phyloP scores from a whole-genome alignment of 1,140 invertebrate genomes.

The Zaprionus africanus region DNA sequence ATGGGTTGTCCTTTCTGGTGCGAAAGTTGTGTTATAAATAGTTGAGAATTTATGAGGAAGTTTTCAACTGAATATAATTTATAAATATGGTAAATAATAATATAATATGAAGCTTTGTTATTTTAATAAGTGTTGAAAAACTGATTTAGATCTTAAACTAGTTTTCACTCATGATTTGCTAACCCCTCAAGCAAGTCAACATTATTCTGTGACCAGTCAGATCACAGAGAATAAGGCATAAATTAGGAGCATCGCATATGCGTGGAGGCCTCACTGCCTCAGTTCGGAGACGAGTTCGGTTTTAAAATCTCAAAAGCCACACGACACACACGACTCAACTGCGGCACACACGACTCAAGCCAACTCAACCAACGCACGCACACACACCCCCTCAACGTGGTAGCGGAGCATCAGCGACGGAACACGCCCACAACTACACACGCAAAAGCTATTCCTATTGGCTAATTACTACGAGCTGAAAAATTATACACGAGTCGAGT shows the following conservation, averaged over 20 bases:
- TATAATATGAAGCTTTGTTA: too few species aligned
- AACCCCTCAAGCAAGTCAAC: neutral
- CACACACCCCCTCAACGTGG: slow-evolving; percentile 9
- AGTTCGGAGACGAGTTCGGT: neutral
- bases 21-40: too few species aligned
- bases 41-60: too few species aligned
- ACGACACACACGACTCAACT: slow-evolving; percentile 6
- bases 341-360: slow-evolving; percentile 6
- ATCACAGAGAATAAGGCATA: neutral
- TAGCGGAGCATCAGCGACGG: neutral
- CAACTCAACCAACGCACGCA: slow-evolving; percentile 1
- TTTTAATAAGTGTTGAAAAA: too few species aligned
- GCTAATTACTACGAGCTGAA: slow-evolving; percentile 70
- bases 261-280: neutral
- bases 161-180: neutral
- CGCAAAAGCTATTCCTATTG: slow-evolving; percentile 77
- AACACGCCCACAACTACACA: slow-evolving; percentile 56
- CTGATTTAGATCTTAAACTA: too few species aligned
- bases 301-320: slow-evolving; percentile 11
- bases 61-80: too few species aligned
- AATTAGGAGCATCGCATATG: neutral
- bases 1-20: too few species aligned
- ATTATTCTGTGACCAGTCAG: neutral
- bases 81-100: too few species aligned
- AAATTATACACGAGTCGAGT: slow-evolving; percentile 54